These are phyloP conservation scores for Leptopterna dolabrata DNA, from an alignment of 2,888 invertebrate genomes.

Conservation along the genomic window DNA sequence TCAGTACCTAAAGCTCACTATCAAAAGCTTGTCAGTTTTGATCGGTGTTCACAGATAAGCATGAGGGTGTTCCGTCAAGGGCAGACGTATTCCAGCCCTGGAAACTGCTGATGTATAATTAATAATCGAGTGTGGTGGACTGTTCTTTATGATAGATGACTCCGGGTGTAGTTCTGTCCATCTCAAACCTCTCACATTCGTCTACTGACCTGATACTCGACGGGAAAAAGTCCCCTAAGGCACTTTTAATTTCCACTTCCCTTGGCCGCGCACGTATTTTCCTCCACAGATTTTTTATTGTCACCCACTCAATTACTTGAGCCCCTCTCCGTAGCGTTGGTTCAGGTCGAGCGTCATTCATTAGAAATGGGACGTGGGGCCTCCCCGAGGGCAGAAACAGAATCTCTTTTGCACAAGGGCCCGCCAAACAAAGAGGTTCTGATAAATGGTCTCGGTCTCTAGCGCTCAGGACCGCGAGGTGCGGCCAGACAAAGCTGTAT, in stretches of 20 bases:
- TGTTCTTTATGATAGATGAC: neutral
- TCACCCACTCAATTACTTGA: neutral
- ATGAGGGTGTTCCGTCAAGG: neutral
- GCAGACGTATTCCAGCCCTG: neutral
- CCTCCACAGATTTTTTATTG: neutral
- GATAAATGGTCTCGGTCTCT: neutral
- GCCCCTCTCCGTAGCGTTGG: neutral
- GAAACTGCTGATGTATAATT: constrained; percentile 1
- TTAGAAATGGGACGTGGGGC: neutral
- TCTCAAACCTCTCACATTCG: neutral
- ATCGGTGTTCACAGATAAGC: neutral
- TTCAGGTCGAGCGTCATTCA: neutral
- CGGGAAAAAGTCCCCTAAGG: neutral
- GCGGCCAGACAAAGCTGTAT: neutral
- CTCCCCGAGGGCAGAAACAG: constrained; percentile 12
- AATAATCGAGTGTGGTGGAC: neutral
- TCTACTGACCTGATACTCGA: neutral
- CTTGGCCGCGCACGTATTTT: neutral
- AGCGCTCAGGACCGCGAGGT: neutral
- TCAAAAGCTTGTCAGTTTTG: neutral
- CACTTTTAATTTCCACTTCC: neutral
- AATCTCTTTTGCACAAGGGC: neutral
- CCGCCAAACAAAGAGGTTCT: constrained; percentile 15
- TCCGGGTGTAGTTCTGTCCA: neutral
- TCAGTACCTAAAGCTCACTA: no score